Percentiles rank a stretch among this genome's conserved stretches.
These are phyloP conservation scores for Netelia melanura DNA, from an alignment of 2,888 invertebrate species.

Conservation along the genomic window DNA sequence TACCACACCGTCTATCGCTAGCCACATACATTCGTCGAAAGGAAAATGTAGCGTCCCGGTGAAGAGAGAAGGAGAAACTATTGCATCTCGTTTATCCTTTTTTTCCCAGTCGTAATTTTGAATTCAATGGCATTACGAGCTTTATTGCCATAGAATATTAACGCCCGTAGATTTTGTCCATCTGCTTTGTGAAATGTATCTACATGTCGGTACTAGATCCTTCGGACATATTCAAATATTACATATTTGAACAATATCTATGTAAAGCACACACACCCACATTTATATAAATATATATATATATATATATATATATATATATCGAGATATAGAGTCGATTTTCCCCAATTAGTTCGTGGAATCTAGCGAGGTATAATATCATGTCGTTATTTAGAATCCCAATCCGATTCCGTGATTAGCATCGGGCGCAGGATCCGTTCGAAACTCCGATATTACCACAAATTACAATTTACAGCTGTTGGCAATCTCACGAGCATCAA, in stretches of 20 bases:
- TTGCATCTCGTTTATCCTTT: conserved; percentile 18
- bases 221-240: background rate
- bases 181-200: background rate
- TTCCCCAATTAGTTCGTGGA: conserved; percentile 55
- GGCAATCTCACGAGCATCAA: conserved; percentile 8
- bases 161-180: background rate
- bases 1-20: background rate
- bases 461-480: conserved; percentile 45
- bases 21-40: conserved; percentile 15
- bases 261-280: background rate
- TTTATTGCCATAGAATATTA: conserved; percentile 12
- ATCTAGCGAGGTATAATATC: conserved; percentile 25
- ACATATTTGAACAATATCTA: background rate
- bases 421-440: conserved; percentile 11
- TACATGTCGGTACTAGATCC: background rate
- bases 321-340: conserved; percentile 46
- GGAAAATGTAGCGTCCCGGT: conserved; percentile 3
- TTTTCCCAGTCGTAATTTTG: conserved; percentile 16
- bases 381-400: conserved; percentile 53
- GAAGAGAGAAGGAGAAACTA: conserved; percentile 2
- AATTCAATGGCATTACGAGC: conserved; percentile 47
- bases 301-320: conserved; percentile 7
- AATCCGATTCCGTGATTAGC: conserved; percentile 64
- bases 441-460: conserved; percentile 48
- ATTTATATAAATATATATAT: background rate